These are phyloP conservation scores for Empidonax traillii DNA, from an alignment of 2,113 vertebrate genomes.

Conservation along the genomic window DNA sequence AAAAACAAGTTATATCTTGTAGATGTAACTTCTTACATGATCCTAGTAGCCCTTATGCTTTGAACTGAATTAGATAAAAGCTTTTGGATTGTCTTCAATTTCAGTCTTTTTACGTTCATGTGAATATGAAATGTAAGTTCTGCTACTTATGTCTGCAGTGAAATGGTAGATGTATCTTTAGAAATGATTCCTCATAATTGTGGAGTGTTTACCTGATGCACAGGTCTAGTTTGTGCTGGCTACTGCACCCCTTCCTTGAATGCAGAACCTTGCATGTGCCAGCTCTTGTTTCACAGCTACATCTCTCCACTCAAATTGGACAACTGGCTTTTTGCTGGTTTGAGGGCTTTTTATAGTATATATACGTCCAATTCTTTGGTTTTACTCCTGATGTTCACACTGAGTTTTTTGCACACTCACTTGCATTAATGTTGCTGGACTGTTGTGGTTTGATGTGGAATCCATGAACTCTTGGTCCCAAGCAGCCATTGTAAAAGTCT, in stretches of 20 bases:
- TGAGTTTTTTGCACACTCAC: neutral
- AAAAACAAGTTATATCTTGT: neutral
- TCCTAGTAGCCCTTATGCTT: neutral
- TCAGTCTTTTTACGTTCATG: neutral
- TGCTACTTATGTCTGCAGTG: neutral
- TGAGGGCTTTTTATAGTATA: neutral
- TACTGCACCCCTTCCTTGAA: neutral
- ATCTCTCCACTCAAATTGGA: neutral
- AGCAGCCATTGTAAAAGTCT: neutral
- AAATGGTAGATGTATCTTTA: neutral
- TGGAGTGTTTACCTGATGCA: neutral
- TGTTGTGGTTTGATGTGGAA: accelerated
- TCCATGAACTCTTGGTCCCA: neutral
- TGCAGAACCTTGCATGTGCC: accelerated
- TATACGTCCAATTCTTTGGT: neutral
- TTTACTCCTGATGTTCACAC: neutral
- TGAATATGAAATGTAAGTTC: neutral
- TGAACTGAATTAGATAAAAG: neutral
- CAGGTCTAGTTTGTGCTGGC: neutral
- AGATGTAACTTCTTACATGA: neutral
- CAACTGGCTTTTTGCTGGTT: neutral
- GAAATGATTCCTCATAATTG: neutral
- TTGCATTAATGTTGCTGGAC: neutral
- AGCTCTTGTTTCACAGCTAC: neutral
- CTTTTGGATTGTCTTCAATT: neutral